Conservation (phyloP, 64 coral and sea anemone genomes). For the Hydrozoanthus tunicans region DNA sequence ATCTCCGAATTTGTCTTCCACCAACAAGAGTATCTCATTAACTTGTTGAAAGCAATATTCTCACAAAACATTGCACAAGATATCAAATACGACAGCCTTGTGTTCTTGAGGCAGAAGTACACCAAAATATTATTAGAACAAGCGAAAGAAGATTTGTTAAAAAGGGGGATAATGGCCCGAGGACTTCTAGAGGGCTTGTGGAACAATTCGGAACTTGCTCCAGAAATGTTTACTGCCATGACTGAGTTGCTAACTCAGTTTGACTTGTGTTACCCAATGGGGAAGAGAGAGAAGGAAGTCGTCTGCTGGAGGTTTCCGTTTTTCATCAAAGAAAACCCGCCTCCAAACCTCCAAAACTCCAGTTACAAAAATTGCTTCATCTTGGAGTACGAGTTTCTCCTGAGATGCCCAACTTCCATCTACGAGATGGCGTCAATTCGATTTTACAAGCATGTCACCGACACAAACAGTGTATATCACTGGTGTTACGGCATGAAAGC, state of each 20-base stretch:
- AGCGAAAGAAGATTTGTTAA: constrained; percentile 54
- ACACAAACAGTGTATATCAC: constrained; percentile 46
- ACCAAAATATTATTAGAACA: not conserved
- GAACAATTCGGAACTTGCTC: constrained; percentile 3
- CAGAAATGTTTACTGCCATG: constrained; percentile 58
- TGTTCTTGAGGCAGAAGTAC: constrained; percentile 20
- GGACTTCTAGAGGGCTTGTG: constrained; percentile 35
- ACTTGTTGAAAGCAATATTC: constrained; percentile 63
- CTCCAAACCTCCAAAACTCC: constrained; percentile 7
- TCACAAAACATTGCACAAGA: constrained; percentile 17
- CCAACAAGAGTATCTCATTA: constrained; percentile 61
- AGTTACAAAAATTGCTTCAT: constrained; percentile 17
- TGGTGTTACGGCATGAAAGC: constrained; percentile 63
- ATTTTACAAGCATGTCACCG: constrained; percentile 35
- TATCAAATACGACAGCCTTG: not conserved
- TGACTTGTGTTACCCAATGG: constrained; percentile 61
- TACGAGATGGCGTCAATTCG: constrained; percentile 54
- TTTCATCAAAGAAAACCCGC: constrained; percentile 52
- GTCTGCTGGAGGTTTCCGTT: constrained; percentile 65
- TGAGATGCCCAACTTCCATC: constrained; percentile 39
- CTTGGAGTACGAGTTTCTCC: constrained; percentile 63
- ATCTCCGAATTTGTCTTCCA: constrained; percentile 76
- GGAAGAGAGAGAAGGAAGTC: not conserved
- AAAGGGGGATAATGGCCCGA: constrained; percentile 54
- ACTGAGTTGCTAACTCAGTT: constrained; percentile 66